These are phyloP conservation scores for Chionoecetes opilio DNA, from an alignment of 1,140 invertebrate genomes.

Conservation along the genomic window DNA sequence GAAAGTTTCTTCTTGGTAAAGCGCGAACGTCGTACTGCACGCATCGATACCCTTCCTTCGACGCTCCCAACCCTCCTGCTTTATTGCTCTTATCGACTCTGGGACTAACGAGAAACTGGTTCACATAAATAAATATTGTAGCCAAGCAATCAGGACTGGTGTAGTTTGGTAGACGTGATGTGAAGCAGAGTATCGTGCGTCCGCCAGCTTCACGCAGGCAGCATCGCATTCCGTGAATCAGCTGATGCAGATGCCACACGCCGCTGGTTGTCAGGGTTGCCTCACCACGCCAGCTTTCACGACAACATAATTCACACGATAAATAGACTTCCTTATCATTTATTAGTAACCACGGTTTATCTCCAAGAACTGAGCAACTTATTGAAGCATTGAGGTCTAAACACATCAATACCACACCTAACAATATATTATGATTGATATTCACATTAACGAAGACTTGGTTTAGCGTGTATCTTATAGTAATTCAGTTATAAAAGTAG, in stretches of 20 bases:
- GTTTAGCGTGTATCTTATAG: no score
- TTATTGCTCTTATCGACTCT: not conserved
- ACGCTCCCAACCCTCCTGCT: not conserved
- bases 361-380: no score
- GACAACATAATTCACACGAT: not conserved
- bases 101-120: not conserved
- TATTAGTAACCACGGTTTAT: no score
- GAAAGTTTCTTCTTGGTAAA: conserved; percentile 76
- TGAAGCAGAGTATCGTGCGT: conserved; percentile 43
- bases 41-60: not conserved
- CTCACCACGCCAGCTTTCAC: conserved; percentile 51
- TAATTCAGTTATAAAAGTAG: not conserved
- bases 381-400: no score
- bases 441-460: no score
- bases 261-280: conserved; percentile 70
- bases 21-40: conserved; percentile 42
- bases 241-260: conserved; percentile 69
- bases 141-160: not conserved
- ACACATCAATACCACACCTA: no score
- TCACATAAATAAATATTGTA: not conserved
- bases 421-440: no score
- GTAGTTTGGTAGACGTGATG: not conserved
- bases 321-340: no score
- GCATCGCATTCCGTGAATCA: conserved; percentile 78
- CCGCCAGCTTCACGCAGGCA: conserved; percentile 57